A percentile compares a stretch with the other conserved stretches of the same genome.
Conservation (phyloP, 2,113 vertebrate genomes). For the Leuciscus idus region DNA sequence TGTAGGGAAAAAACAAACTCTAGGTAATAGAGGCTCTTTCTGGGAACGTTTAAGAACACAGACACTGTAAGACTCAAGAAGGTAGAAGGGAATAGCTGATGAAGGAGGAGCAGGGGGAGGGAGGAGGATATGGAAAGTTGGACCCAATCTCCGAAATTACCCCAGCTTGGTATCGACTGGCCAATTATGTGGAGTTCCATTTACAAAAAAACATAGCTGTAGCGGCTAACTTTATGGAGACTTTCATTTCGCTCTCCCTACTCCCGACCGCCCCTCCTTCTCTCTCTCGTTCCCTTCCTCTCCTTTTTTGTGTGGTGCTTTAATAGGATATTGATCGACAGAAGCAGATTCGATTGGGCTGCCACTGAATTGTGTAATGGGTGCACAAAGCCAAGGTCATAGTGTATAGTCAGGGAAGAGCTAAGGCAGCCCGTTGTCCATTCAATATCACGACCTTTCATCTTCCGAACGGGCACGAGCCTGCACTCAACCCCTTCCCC, state of each 20-base stretch:
- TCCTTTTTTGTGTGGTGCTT: conserved; percentile 80
- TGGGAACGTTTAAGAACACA: not conserved
- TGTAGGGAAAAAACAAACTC: not conserved
- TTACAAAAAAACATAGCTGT: conserved; percentile 88
- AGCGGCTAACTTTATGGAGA: conserved; percentile 91
- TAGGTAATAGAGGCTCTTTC: conserved; percentile 30
- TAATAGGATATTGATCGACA: conserved; percentile 99
- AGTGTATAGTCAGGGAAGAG: conserved; percentile 63
- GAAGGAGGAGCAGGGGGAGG: conserved; percentile 7
- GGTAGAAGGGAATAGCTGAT: not conserved
- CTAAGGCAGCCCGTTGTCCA: conserved; percentile 59
- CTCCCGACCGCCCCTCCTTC: conserved; percentile 57
- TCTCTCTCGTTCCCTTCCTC: conserved; percentile 27
- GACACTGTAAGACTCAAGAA: not conserved
- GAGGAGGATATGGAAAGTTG: conserved; percentile 57
- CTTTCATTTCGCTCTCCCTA: conserved; percentile 72
- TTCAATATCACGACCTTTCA: conserved; percentile 66
- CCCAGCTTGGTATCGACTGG: conserved; percentile 82
- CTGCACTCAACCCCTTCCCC: conserved; percentile 45
- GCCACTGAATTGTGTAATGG: conserved; percentile 95
- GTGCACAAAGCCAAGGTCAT: conserved; percentile 94
- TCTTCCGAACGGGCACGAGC: conserved; percentile 54
- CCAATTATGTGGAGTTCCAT: conserved; percentile 91
- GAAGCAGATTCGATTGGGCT: conserved; percentile 91
- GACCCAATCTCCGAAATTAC: conserved; percentile 82